Conservation (phyloP, 2,888 invertebrate genomes). For the Cheilosia grossa region DNA sequence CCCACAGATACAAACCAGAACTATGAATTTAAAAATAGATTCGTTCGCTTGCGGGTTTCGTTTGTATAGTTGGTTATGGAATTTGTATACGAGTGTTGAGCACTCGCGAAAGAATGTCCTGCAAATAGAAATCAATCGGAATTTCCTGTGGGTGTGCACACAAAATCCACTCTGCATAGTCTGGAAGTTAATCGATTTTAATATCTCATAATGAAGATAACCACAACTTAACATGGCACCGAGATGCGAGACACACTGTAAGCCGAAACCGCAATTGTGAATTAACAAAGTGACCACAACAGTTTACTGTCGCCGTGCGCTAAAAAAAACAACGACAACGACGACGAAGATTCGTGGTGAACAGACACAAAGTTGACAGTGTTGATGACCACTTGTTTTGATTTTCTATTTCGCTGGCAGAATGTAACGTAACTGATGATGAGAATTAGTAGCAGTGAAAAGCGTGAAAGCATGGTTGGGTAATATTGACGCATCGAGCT, state of each 20-base stretch:
- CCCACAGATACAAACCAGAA: slow-evolving; percentile 55
- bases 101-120: slow-evolving; percentile 51
- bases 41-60: slow-evolving; percentile 43
- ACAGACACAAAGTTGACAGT: slow-evolving; percentile 40
- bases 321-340: not conserved
- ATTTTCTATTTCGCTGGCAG: slow-evolving; percentile 26
- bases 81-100: slow-evolving; percentile 11
- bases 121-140: slow-evolving; percentile 55
- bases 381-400: not conserved
- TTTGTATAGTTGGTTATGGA: not conserved
- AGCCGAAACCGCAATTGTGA: slow-evolving; percentile 63
- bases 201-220: slow-evolving; percentile 58
- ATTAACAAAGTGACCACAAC: slow-evolving; percentile 72
- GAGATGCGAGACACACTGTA: slow-evolving; percentile 6
- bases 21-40: slow-evolving; percentile 70
- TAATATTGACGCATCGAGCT: slow-evolving; percentile 24
- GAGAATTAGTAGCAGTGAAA: slow-evolving; percentile 30
- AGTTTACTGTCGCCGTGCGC: slow-evolving; percentile 30
- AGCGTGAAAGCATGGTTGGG: slow-evolving; percentile 61
- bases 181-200: slow-evolving; percentile 67
- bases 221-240: slow-evolving; percentile 50
- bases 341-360: not conserved
- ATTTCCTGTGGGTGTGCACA: slow-evolving; percentile 65
- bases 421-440: slow-evolving; percentile 27
- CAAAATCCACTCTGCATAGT: slow-evolving; percentile 1